Conservation (phyloP, 2,888 invertebrate species). For the Drosophila nr. perissopoda region DNA sequence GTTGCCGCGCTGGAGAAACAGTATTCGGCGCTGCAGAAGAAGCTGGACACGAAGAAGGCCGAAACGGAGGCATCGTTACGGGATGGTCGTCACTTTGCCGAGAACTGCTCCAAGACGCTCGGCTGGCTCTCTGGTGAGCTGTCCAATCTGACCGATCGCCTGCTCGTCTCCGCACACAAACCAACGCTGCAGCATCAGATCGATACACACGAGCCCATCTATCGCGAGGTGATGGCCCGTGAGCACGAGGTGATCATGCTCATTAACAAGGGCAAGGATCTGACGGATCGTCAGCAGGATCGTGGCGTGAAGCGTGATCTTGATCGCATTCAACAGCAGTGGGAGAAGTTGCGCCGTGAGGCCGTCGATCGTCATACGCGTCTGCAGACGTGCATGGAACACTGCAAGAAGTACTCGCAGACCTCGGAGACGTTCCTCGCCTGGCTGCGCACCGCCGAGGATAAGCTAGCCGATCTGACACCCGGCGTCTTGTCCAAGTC, state of each 20-base stretch:
- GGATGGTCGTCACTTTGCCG: conserved; percentile 96
- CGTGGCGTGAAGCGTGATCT: conserved; percentile 91
- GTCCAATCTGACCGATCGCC: conserved; percentile 90
- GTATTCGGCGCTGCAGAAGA: conserved; percentile 94
- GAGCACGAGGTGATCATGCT: conserved; percentile 98
- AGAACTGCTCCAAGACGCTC: conserved; percentile 93
- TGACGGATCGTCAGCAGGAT: conserved; percentile 86
- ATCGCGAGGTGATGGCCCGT: conserved; percentile 93
- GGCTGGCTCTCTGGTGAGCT: conserved; percentile 95
- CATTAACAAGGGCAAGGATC: conserved; percentile 94
- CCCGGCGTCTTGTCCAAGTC: conserved; percentile 93
- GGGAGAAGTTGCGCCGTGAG: conserved; percentile 96
- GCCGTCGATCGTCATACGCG: conserved; percentile 94
- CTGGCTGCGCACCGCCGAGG: conserved; percentile 95
- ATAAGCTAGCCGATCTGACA: conserved; percentile 91
- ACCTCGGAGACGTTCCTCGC: conserved; percentile 94
- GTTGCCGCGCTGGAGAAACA: conserved; percentile 94
- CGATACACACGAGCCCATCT: conserved; percentile 94
- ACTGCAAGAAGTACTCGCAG: conserved; percentile 94
- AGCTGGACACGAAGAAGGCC: conserved; percentile 94
- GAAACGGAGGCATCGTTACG: conserved; percentile 94
- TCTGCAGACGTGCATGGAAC: conserved; percentile 95
- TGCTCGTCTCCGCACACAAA: conserved; percentile 94
- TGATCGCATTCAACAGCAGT: conserved; percentile 94
- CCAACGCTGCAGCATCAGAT: conserved; percentile 94